phyloP scores from a whole-genome alignment of 53 echinoderm and acorn worm genomes.

The Apostichopus leukothele region DNA sequence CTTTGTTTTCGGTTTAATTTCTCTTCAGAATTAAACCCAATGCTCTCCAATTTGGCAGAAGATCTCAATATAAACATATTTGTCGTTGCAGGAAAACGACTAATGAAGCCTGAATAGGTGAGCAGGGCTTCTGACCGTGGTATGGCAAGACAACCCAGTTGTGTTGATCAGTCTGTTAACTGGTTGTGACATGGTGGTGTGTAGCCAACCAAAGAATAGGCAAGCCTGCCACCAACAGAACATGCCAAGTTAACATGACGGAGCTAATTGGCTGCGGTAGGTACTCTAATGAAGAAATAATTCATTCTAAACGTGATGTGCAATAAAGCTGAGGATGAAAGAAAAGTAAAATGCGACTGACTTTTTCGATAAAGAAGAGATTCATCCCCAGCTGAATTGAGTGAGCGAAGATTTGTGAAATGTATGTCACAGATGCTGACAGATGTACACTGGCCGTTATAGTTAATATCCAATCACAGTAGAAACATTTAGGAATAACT shows the following conservation, averaged over 20 bases:
- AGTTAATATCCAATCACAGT: neutral
- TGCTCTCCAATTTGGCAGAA: slow-evolving; percentile 32
- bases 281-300: slow-evolving; percentile 44
- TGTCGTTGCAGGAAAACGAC: slow-evolving; percentile 42
- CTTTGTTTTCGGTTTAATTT: slow-evolving; percentile 16
- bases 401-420: neutral
- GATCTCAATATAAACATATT: slow-evolving; percentile 47
- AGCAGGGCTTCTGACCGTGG: slow-evolving; percentile 43
- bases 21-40: slow-evolving; percentile 40
- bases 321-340: slow-evolving; percentile 25
- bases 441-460: neutral
- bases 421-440: neutral
- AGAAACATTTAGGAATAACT: neutral
- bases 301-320: slow-evolving; percentile 35
- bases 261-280: slow-evolving; percentile 42
- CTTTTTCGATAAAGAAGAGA: neutral
- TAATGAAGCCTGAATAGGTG: slow-evolving; percentile 45
- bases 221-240: slow-evolving; percentile 23
- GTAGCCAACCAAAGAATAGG: slow-evolving; percentile 11
- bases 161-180: slow-evolving; percentile 34
- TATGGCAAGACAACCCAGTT: slow-evolving; percentile 22
- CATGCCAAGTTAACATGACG: slow-evolving; percentile 34
- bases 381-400: neutral
- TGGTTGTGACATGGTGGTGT: slow-evolving; percentile 41
- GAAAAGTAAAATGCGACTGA: neutral